Evolutionary conservation across 2,113 vertebrate species (phyloP).

Genomic region (Pollimyrus isidori): DNA sequence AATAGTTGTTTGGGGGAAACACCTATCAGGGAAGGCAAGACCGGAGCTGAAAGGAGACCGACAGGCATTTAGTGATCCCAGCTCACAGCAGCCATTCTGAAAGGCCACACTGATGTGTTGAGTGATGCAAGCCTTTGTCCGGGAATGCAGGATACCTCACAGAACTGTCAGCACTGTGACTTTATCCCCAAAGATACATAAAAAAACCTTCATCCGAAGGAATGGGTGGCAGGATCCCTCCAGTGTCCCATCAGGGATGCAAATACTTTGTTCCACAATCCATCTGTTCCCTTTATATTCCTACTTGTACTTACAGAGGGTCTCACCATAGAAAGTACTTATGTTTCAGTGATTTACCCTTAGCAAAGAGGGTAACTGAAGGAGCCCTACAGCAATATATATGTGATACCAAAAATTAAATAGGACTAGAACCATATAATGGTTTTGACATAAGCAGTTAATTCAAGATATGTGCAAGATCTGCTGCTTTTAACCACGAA

Average conservation of each 20-base stretch:
- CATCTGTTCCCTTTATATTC: neutral
- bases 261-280: neutral
- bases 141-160: neutral
- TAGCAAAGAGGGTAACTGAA: neutral
- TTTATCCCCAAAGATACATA: neutral
- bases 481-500: neutral
- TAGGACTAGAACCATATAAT: neutral
- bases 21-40: neutral
- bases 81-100: neutral
- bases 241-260: neutral
- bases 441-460: neutral
- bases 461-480: neutral
- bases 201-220: neutral
- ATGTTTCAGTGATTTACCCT: neutral
- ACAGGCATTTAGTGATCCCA: neutral
- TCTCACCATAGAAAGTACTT: neutral
- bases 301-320: neutral
- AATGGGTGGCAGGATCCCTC: neutral
- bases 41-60: neutral
- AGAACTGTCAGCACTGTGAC: neutral
- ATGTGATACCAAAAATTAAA: neutral
- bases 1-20: neutral
- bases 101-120: neutral
- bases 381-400: neutral
- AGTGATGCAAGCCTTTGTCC: neutral